A percentile compares a stretch with the other conserved stretches of the same genome.
Conservation (phyloP, 2,113 vertebrate species). For the Campylomormyrus numenius region DNA sequence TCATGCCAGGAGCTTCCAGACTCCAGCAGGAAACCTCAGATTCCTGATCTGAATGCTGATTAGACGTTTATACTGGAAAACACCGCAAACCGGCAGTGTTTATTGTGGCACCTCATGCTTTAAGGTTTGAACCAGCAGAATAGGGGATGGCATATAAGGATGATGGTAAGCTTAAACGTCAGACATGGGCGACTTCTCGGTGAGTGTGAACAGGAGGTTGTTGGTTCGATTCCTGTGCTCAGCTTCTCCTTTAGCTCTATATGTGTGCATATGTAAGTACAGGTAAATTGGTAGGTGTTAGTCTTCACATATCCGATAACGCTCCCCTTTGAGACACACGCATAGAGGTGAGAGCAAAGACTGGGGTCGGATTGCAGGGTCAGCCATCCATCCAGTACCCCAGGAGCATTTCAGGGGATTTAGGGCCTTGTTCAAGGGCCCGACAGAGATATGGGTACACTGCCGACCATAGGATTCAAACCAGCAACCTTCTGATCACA, state of each 20-base stretch:
- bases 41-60: conserved; percentile 1
- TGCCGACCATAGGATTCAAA: neutral
- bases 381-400: neutral
- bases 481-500: neutral
- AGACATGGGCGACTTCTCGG: neutral
- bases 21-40: neutral
- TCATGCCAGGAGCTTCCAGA: conserved; percentile 3
- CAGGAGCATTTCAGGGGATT: neutral
- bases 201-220: neutral
- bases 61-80: neutral
- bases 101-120: neutral
- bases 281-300: neutral
- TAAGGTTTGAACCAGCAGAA: neutral
- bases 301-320: neutral
- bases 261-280: neutral
- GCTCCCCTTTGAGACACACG: neutral
- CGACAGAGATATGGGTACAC: neutral
- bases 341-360: neutral
- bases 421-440: neutral
- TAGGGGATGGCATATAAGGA: neutral
- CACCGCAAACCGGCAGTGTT: neutral
- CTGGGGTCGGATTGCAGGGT: neutral
- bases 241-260: neutral
- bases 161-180: neutral
- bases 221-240: neutral